These are phyloP conservation scores for Sebastes fasciatus DNA, from an alignment of 2,113 vertebrate species.

Conservation along the genomic window DNA sequence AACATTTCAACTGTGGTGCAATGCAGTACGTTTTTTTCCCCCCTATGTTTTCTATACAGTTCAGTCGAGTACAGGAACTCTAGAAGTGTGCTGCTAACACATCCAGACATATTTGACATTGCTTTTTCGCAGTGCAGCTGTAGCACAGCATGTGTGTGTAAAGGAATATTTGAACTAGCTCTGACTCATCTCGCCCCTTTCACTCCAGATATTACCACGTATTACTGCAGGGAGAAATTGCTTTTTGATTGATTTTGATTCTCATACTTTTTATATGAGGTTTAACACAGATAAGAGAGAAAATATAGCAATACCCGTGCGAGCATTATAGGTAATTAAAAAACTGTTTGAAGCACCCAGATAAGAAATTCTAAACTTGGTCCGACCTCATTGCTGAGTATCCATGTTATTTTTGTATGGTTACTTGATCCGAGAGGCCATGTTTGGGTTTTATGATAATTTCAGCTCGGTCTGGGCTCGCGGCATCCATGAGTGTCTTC, in stretches of 20 bases:
- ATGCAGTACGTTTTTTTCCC: background rate
- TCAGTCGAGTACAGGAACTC: background rate
- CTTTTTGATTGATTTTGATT: conserved; percentile 48
- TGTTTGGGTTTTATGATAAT: conserved; percentile 57
- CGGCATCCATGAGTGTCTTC: conserved; percentile 50
- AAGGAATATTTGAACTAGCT: conserved; percentile 3
- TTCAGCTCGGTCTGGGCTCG: conserved; percentile 16
- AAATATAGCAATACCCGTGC: background rate
- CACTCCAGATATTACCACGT: conserved; percentile 1
- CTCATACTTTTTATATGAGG: conserved; percentile 5
- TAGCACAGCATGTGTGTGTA: background rate
- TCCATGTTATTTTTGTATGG: conserved; percentile 26
- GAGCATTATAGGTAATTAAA: conserved; percentile 12
- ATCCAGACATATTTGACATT: conserved; percentile 10
- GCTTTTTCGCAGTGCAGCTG: conserved; percentile 12
- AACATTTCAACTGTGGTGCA: conserved; percentile 25
- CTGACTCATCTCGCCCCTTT: conserved; percentile 20
- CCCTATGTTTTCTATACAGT: conserved; percentile 6
- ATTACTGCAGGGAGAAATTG: conserved; percentile 15
- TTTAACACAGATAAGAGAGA: conserved; percentile 10
- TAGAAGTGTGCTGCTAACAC: conserved; percentile 7
- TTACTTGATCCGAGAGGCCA: conserved; percentile 36
- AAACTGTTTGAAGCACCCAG: background rate
- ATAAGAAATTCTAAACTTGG: conserved; percentile 10
- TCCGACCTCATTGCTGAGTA: background rate